phyloP scores from a whole-genome alignment of 2,888 invertebrate genomes.

The Baccha elongata region DNA sequence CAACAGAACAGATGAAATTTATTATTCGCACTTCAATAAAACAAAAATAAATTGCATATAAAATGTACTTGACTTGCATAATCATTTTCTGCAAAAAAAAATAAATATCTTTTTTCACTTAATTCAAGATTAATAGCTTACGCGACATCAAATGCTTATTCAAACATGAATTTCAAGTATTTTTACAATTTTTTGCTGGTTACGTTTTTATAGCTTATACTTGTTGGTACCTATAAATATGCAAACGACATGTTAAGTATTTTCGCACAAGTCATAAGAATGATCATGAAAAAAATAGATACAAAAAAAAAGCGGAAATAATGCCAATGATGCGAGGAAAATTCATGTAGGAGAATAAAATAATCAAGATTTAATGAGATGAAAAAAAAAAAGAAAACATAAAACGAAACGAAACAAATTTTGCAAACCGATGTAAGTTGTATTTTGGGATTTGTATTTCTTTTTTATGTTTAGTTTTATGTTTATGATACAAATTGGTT shows the following conservation, averaged over 20 bases:
- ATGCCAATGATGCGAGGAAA: constrained; percentile 44
- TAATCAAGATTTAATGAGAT: constrained; percentile 57
- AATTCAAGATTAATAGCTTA: constrained; percentile 6
- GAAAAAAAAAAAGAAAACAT: constrained; percentile 42
- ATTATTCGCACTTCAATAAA: constrained; percentile 17
- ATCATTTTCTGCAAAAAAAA: background rate
- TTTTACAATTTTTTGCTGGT: background rate
- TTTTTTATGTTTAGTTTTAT: background rate
- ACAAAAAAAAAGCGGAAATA: constrained; percentile 15
- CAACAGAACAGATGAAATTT: constrained; percentile 6
- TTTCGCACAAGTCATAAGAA: background rate
- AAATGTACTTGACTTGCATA: constrained; percentile 13
- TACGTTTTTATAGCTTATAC: background rate
- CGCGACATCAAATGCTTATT: constrained; percentile 2
- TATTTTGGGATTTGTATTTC: background rate
- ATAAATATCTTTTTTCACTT: background rate
- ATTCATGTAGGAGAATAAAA: constrained; percentile 36
- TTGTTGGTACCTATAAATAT: background rate
- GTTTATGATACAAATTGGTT: background rate
- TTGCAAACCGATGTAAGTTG: background rate
- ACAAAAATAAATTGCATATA: too few relatives aligned
- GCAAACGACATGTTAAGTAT: background rate
- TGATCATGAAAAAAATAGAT: constrained; percentile 23
- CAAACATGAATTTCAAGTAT: constrained; percentile 10
- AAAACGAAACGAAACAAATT: constrained; percentile 32